Conservation (phyloP, 2,797 vertebrate species). For the Chromobotia macracanthus region DNA sequence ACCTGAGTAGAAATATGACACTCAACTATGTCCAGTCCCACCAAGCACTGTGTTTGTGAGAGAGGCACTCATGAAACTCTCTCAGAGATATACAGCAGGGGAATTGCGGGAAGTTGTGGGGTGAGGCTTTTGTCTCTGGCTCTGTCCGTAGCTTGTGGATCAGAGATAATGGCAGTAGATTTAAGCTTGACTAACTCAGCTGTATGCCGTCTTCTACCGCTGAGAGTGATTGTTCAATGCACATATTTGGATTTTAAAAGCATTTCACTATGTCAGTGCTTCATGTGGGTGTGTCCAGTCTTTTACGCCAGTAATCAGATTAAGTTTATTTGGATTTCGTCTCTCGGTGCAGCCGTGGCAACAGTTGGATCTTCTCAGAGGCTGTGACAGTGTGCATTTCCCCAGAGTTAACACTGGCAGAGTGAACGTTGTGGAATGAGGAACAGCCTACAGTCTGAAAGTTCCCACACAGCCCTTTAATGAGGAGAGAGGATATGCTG, state of each 20-base stretch:
- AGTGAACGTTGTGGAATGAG: constrained; percentile 69
- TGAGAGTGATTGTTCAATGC: constrained; percentile 27
- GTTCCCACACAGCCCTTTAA: constrained; percentile 73
- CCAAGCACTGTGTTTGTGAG: not conserved
- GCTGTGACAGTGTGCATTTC: constrained; percentile 11
- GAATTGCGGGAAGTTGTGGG: constrained; percentile 36
- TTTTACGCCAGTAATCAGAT: not conserved
- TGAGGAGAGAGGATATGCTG: constrained; percentile 64
- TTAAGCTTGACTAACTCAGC: constrained; percentile 22
- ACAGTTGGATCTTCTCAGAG: constrained; percentile 20
- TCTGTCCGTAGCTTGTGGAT: constrained; percentile 8
- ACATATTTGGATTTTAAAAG: not conserved
- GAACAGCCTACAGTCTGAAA: constrained; percentile 68
- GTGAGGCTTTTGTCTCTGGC: not conserved
- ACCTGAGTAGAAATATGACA: constrained; percentile 30
- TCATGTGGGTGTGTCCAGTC: not conserved
- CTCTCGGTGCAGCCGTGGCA: not conserved
- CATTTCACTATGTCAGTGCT: not conserved
- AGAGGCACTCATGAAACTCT: constrained; percentile 7
- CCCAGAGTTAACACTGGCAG: constrained; percentile 10
- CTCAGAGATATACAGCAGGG: constrained; percentile 30
- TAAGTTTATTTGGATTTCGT: not conserved
- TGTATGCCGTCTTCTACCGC: not conserved
- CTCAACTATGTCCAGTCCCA: not conserved
- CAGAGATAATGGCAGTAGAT: constrained; percentile 36